Evolutionary conservation across 2,888 invertebrate species (phyloP), one percentile per base, ranked within the genome.

Genomic region (Morinoia aosen): DNA sequence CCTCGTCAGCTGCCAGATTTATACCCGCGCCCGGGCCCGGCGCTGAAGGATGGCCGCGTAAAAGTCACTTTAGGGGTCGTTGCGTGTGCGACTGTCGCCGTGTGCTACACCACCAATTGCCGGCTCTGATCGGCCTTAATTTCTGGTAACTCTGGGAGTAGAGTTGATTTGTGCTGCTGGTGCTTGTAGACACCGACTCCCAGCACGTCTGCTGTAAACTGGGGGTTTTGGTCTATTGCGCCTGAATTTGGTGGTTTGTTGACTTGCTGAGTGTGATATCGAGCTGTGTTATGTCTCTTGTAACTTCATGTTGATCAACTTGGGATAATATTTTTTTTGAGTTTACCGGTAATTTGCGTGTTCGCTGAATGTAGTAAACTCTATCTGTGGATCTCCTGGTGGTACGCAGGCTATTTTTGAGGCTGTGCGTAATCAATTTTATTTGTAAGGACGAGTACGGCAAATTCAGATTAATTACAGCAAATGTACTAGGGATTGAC

Each of bases 1-100:
- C 33, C 76, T 76, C 76, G 76, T 76, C 90, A 40, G 90, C 39
- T 90, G 90, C 40, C 90, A 39, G 90, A 90, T 90, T 90, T 90
- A 90, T 90, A 40, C 90, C 39, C 90, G 7, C 48, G 90, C 48
- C 39, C 16, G 90, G 90, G 90, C 90, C 14, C 48, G 88, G 90
- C 48, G 90, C 90, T 90, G 40, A 90, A 90, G 48, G 12, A 90
- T 48, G 39, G 48, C 40, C 90, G 40, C 90, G 48, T 90, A 40
- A 90, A 90, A 90, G 90, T 90, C 90, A 90, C 90, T 90, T 48
- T 40, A 90, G 40, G 12, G 39, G 90, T 48, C 40, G 48, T 48
- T 40, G 40, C 16, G 40, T 40, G 90, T 90, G 90, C 90, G 48
- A 33, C 48, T 40, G 39, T 90, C 90, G 90, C 39, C 25, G 76